Percentiles rank a stretch among this genome's conserved stretches.
These are phyloP conservation scores for Huso huso DNA, from an alignment of 2,797 vertebrate species.

Conservation along the genomic window DNA sequence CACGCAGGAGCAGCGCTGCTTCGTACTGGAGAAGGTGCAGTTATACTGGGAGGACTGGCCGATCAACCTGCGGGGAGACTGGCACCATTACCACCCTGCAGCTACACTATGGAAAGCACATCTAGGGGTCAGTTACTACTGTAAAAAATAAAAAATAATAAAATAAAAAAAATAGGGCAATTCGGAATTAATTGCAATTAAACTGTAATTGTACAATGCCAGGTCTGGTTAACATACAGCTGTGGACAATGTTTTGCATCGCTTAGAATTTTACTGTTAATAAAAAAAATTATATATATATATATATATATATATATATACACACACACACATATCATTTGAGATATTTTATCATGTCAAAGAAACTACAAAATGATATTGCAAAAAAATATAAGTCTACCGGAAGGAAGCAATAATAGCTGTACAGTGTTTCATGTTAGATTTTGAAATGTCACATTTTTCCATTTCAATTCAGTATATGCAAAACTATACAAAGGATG, in stretches of 20 bases:
- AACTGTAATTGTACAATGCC: neutral
- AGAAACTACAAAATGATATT: no score
- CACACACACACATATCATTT: neutral
- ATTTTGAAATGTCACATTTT: no score
- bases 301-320: neutral
- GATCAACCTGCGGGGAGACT: slow-evolving; percentile 9
- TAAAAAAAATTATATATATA: neutral
- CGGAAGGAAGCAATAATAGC: no score
- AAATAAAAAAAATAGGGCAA: neutral
- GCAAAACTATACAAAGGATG: no score
- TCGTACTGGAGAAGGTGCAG: slow-evolving; percentile 52
- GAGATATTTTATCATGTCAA: neutral
- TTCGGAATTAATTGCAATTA: neutral
- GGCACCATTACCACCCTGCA: no score
- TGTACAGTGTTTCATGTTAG: no score
- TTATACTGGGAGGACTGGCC: neutral
- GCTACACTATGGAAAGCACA: neutral
- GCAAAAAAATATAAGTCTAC: no score
- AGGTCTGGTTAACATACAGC: no score
- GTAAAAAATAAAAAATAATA: neutral
- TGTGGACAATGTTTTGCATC: no score
- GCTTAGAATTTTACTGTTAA: no score
- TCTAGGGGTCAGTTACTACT: neutral
- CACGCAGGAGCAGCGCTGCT: slow-evolving; percentile 62
- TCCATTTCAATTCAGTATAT: no score